Percentiles rank a stretch among this genome's conserved stretches.
Conservation (phyloP, 2,888 invertebrate species). For the Meteorus cinctellus region DNA sequence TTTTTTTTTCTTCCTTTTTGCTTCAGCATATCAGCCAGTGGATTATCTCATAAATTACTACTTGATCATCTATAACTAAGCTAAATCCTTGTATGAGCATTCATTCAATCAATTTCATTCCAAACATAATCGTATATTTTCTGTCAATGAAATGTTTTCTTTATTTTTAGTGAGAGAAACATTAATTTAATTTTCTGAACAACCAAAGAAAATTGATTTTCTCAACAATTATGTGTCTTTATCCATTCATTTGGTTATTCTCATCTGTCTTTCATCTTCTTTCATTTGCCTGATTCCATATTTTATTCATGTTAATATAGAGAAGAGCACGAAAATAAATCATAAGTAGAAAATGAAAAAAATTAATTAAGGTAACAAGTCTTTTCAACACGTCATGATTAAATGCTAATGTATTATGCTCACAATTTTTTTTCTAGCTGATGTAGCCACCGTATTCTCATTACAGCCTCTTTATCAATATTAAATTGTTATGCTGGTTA, state of each 20-base stretch:
- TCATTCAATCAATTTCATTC: too few relatives aligned
- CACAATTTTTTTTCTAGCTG: constrained; percentile 15
- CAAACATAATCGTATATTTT: too few relatives aligned
- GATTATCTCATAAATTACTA: too few relatives aligned
- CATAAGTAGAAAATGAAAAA: constrained; percentile 2
- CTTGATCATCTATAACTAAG: too few relatives aligned
- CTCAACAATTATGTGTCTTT: too few relatives aligned
- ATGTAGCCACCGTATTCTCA: constrained; percentile 37
- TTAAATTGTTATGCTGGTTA: constrained; percentile 65
- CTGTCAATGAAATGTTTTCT: too few relatives aligned
- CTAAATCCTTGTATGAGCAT: neutral
- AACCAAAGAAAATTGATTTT: too few relatives aligned
- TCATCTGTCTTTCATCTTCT: too few relatives aligned
- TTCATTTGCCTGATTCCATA: neutral
- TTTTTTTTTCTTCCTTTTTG: constrained; percentile 8
- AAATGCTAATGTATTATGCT: constrained; percentile 16
- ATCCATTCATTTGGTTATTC: too few relatives aligned
- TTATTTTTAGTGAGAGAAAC: too few relatives aligned
- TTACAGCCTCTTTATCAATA: constrained; percentile 63
- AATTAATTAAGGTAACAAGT: constrained; percentile 20
- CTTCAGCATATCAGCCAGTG: neutral
- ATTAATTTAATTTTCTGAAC: too few relatives aligned
- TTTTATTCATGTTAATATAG: neutral
- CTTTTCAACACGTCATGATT: constrained; percentile 28
- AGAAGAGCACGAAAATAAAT: neutral